Conservation (phyloP, 2,113 vertebrate species). For the Heterotilapia buettikoferi region DNA sequence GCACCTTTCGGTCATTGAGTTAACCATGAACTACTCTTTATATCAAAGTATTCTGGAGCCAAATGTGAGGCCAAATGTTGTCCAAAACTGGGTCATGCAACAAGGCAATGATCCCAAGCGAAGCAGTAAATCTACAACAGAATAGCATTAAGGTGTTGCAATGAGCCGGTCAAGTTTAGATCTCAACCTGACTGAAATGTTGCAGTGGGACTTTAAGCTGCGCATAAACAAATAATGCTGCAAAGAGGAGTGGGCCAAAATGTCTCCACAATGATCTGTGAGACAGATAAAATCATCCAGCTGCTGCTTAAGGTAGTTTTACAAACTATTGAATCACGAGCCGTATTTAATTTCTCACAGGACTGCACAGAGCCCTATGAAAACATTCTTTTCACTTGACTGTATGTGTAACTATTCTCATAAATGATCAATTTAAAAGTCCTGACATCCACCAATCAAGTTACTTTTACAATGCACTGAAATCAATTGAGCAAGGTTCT, state of each 20-base stretch:
- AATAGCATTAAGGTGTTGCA: background rate
- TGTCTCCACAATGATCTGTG: background rate
- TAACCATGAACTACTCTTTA: background rate
- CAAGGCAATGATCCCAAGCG: background rate
- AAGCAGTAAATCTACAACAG: background rate
- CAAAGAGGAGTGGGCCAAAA: background rate
- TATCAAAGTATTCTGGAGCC: background rate
- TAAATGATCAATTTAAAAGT: background rate
- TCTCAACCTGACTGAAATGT: background rate
- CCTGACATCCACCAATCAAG: background rate
- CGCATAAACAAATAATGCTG: background rate
- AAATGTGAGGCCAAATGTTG: background rate
- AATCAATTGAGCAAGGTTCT: background rate
- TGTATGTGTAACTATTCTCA: background rate
- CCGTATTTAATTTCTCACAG: background rate
- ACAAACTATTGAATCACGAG: background rate
- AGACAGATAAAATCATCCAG: background rate
- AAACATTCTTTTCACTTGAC: background rate
- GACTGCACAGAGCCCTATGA: background rate
- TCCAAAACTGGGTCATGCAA: background rate
- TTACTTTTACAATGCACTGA: background rate
- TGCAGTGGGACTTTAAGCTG: background rate
- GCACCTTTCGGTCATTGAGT: background rate
- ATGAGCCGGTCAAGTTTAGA: background rate
- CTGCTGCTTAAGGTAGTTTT: background rate